A percentile compares a stretch with the other conserved stretches of the same genome.
Conservation (phyloP, 2,888 invertebrate species). For the Limnephilus marmoratus region DNA sequence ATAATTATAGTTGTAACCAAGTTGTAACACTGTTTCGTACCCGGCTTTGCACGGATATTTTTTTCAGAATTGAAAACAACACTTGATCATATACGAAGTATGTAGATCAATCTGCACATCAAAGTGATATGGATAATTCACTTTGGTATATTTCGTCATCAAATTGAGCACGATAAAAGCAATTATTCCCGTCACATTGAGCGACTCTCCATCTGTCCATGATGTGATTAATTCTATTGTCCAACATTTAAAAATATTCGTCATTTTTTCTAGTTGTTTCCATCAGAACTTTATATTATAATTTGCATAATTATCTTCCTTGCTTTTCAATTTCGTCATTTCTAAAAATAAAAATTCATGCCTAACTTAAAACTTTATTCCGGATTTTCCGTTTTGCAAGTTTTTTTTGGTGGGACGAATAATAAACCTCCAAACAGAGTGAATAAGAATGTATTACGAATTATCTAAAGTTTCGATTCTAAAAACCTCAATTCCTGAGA, state of each 20-base stretch:
- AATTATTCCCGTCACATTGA: background rate
- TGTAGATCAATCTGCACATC: too few species aligned
- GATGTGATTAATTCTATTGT: background rate
- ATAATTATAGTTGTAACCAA: too few species aligned
- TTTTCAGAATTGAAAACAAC: too few species aligned
- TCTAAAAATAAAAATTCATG: background rate
- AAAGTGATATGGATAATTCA: too few species aligned
- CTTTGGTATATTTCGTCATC: too few species aligned
- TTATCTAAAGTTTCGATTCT: too few species aligned
- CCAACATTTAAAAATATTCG: background rate
- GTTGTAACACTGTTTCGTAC: too few species aligned
- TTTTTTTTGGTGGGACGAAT: background rate
- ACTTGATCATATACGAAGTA: too few species aligned
- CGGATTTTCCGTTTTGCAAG: background rate
- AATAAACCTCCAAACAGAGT: too few species aligned
- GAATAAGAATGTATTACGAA: too few species aligned
- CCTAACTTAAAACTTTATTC: background rate
- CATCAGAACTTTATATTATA: background rate
- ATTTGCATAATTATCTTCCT: background rate
- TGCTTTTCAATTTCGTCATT: background rate
- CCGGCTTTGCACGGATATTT: too few species aligned
- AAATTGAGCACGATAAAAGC: background rate
- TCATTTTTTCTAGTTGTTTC: background rate
- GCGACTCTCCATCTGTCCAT: background rate
- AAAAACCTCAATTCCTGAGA: too few species aligned